Conservation (phyloP, 2,888 invertebrate genomes). For the Cheilosia vulpina region DNA sequence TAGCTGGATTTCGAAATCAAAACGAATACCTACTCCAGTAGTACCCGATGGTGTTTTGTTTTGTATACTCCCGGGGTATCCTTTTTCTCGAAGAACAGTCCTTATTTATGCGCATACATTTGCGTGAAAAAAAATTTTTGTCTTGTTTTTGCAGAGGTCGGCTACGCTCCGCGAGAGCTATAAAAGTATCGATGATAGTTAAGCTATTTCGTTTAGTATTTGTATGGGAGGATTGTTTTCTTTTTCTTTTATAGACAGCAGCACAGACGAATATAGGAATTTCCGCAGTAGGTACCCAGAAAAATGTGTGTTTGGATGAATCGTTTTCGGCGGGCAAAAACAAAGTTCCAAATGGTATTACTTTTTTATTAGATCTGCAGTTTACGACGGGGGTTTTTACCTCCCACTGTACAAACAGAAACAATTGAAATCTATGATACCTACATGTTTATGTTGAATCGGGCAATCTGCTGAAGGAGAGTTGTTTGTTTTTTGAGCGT, state of each 20-base stretch:
- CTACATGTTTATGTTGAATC: not conserved
- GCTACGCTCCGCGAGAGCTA: constrained; percentile 18
- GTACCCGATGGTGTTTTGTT: constrained; percentile 12
- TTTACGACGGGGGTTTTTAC: not conserved
- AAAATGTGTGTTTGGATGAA: not conserved
- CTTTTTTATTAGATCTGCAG: constrained; percentile 43
- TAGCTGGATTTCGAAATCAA: constrained; percentile 2
- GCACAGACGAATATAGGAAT: not conserved
- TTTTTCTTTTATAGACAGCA: constrained; percentile 19
- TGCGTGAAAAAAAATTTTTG: constrained; percentile 21
- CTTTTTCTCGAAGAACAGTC: constrained; percentile 2
- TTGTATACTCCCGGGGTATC: not conserved
- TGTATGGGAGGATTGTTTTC: constrained; percentile 36
- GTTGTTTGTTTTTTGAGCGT: too few relatives aligned
- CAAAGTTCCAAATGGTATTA: constrained; percentile 50
- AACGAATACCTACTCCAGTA: constrained; percentile 1
- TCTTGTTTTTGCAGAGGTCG: constrained; percentile 19
- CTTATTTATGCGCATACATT: constrained; percentile 52
- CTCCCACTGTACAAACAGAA: not conserved
- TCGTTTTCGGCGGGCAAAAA: not conserved
- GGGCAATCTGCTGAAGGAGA: not conserved
- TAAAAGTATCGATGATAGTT: constrained; percentile 54
- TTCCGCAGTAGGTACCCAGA: not conserved
- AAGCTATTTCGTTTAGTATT: constrained; percentile 44
- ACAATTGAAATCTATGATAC: constrained; percentile 10